phyloP scores from a whole-genome alignment of 2,888 invertebrate species.

The Phortica okadai region DNA sequence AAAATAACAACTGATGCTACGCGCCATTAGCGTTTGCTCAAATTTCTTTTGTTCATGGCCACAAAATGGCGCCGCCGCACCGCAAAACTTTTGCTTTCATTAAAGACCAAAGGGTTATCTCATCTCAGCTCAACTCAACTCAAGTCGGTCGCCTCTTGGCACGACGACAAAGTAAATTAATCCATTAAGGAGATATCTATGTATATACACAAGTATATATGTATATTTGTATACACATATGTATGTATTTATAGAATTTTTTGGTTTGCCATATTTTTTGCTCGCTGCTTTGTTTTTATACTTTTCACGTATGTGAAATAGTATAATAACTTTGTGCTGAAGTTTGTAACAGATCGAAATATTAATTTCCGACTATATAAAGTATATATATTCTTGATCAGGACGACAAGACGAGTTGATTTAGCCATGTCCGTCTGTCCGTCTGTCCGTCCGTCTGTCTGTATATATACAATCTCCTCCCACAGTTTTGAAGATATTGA shows the following conservation, averaged over 20 bases:
- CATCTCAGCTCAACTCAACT: not conserved
- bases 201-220: not conserved
- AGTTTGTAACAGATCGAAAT: too few species aligned
- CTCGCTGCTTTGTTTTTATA: conserved; percentile 38
- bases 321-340: too few species aligned
- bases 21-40: conserved; percentile 33
- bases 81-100: not conserved
- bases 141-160: conserved; percentile 33
- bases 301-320: too few species aligned
- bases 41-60: conserved; percentile 15
- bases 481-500: too few species aligned
- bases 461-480: too few species aligned
- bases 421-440: too few species aligned
- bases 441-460: too few species aligned
- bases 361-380: too few species aligned
- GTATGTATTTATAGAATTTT: too few species aligned
- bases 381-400: too few species aligned
- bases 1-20: conserved; percentile 35
- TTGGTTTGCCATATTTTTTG: conserved; percentile 30
- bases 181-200: conserved; percentile 56
- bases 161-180: conserved; percentile 67
- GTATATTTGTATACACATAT: not conserved
- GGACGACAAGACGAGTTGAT: too few species aligned
- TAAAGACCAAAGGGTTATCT: not conserved
- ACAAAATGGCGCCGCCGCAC: not conserved